Conservation (phyloP, 1,140 invertebrate species). For the Drosophila grimshawi region DNA sequence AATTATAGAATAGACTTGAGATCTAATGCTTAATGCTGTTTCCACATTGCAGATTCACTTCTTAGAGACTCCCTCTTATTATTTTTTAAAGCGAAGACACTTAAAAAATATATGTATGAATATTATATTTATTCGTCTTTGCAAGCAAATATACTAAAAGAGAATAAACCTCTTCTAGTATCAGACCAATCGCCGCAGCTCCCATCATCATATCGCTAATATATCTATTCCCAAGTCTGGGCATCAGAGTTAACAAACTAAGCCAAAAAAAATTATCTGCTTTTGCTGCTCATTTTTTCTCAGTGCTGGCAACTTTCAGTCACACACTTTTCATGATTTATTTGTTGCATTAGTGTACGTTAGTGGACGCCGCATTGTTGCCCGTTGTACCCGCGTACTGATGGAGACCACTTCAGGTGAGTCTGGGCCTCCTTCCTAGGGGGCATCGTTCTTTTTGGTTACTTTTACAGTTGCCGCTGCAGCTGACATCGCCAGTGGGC, state of each 20-base stretch:
- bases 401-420: conserved; percentile 47
- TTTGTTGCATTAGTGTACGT: conserved; percentile 61
- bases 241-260: background rate
- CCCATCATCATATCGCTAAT: background rate
- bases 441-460: conserved; percentile 38
- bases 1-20: no score
- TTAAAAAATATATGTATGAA: no score
- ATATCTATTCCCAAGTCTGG: background rate
- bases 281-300: conserved; percentile 1
- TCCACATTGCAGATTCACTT: no score
- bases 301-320: conserved; percentile 16
- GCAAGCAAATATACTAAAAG: no score
- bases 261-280: background rate
- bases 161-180: no score
- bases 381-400: background rate
- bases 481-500: conserved; percentile 9
- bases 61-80: no score
- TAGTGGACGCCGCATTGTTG: conserved; percentile 42
- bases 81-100: no score
- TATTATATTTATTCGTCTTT: no score
- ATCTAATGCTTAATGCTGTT: no score
- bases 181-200: no score
- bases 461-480: background rate
- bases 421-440: conserved; percentile 27
- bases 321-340: conserved; percentile 57